Evolutionary conservation across 2,888 invertebrate genomes (phyloP), one percentile per base, ranked within the genome.

Genomic region (Chesias legatella): DNA sequence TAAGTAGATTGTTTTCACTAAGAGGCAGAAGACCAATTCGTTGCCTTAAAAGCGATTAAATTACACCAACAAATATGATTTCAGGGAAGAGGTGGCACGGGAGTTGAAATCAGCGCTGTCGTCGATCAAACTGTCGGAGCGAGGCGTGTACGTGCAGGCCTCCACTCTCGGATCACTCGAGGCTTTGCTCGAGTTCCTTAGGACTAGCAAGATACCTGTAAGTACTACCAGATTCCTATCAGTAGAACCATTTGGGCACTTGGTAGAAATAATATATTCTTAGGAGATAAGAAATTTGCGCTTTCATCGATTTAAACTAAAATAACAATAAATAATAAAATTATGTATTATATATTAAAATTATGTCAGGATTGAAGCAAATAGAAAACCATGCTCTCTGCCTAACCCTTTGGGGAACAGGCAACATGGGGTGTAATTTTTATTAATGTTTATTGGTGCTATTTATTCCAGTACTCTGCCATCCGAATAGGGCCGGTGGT

Each of bases 401-500:
- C n/a, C n/a, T n/a, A n/a, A n/a, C n/a, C n/a, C n/a, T n/a, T n/a
- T n/a, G n/a, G n/a, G n/a, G n/a, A n/a, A n/a, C n/a, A n/a, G n/a
- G n/a, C n/a, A 25, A 7, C 7, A 8, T 6, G 7, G 7, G 28
- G 23, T 10, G 22, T 25, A 6, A n/a, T 45, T 26, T 1, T 9
- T 31, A 7, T 25, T 4, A 42, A 6, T 3, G 13, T 17, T 17
- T 17, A 17, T 17, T 56, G 51, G 50, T 51, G 61, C 92, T 25
- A 23, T 40, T 36, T 33, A 17, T 27, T 50, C 34, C 91, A 98
- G 97, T 98, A 98, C 81, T 95, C 97, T 29, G 98, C 98, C 40
- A 98, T 99, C 73, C 95, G 98, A 66, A 99, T 99, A 85, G 99
- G 99, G 7, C 99, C 99, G 20, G 98, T 99, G 37, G 99, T 99